Base-by-base conservation (phyloP, 2,797 vertebrate species). In the Pseudochaenichthys georgianus region DNA sequence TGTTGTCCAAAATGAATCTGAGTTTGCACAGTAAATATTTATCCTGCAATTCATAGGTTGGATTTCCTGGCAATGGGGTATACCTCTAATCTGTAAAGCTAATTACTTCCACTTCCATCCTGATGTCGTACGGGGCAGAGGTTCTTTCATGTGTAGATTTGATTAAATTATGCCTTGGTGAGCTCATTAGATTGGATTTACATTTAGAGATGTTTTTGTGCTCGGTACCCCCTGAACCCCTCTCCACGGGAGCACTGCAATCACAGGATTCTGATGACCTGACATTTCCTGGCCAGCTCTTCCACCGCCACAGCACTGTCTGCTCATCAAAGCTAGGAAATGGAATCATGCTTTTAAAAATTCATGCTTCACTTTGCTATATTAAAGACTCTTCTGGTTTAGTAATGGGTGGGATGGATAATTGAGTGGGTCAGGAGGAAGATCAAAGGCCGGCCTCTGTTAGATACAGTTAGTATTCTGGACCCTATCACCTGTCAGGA, bases 91-190 rank as follows among this genome's bases (percentile, higher is more conserved):
- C 64, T 85, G 81, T 85, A 73, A 70, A 84, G 80, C 85, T 88
- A 93, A 94, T 93, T 91, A 89, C 72, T 46, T 28, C 79, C 64
- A 64, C 34, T 81, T 90, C 70, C 77, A 78, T 81, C 72, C 47
- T 38, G 50, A 82, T 83, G 80, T 84, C 11, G 23, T 82, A 83
- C 80, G 75, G 87, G 64, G 42, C 71, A 81, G 67, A 79, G 45
- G n/a, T 84, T 85, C 88, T 92, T 95, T 93, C 86, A 91, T 90
- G 91, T 91, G 87, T 68, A 94, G 87, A 94, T 93, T 67, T 83
- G 62, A 91, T 93, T 87, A 83, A 91, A 92, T 91, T 87, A 90
- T 87, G 58, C 84, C 55, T 43, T 70, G 68, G 83, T 89, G 84
- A 87, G 84, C 86, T 93, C 80, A 90, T 93, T 92, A 90, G 83